These are phyloP conservation scores for Hypocryptadius cinnamomeus DNA, from an alignment of 2,113 vertebrate genomes.

Conservation along the genomic window DNA sequence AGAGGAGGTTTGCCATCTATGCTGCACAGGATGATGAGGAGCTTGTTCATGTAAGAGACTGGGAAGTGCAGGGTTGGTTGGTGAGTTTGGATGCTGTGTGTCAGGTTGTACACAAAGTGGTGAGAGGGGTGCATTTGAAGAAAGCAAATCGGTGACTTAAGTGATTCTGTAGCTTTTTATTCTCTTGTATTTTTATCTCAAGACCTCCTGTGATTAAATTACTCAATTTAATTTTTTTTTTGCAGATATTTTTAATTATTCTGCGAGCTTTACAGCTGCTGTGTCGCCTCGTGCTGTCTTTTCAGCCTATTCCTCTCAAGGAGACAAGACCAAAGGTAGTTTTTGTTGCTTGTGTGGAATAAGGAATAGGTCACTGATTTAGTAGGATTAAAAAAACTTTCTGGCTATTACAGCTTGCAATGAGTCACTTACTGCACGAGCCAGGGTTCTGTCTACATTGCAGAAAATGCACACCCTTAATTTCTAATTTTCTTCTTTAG, in stretches of 20 bases:
- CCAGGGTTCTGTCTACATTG: background rate
- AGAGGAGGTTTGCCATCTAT: constrained; percentile 79
- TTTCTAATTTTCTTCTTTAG: background rate
- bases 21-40: constrained; percentile 80
- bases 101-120: background rate
- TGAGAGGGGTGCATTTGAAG: background rate
- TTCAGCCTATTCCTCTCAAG: constrained; percentile 89
- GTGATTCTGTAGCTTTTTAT: background rate
- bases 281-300: constrained; percentile 87
- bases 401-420: background rate
- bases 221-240: background rate
- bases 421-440: background rate
- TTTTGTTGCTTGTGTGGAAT: background rate
- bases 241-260: constrained; percentile 87
- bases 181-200: background rate
- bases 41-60: constrained; percentile 83
- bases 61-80: background rate
- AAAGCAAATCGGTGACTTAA: background rate
- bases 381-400: background rate
- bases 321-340: constrained; percentile 75
- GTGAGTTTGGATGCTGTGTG: background rate
- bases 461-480: background rate
- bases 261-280: constrained; percentile 84
- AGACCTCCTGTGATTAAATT: background rate
- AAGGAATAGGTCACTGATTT: background rate